These are phyloP conservation scores for Saccostrea echinata DNA, from an alignment of 1,140 invertebrate genomes.

Conservation along the genomic window DNA sequence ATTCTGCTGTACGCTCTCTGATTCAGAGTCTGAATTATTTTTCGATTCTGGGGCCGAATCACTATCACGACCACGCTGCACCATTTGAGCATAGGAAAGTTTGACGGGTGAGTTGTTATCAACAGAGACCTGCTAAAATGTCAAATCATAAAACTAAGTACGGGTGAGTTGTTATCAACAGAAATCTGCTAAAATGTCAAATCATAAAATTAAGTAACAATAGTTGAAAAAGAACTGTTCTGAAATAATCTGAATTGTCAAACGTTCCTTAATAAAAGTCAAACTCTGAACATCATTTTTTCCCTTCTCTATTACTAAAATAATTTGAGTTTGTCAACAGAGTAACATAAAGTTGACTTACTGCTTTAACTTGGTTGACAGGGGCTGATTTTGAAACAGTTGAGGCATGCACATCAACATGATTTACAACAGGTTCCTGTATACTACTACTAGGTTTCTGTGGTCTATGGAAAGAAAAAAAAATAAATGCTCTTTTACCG, in stretches of 20 bases:
- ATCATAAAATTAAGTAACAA: neutral
- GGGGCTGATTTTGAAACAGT: slow-evolving; percentile 5
- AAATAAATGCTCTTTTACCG: neutral
- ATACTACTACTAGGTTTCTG: slow-evolving; percentile 24
- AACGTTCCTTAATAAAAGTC: too few relatives aligned
- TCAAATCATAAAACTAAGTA: neutral
- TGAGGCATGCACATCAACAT: neutral
- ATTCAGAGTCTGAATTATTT: slow-evolving; percentile 57
- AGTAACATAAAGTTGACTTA: neutral
- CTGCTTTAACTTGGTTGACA: slow-evolving; percentile 24
- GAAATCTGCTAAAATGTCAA: slow-evolving; percentile 42
- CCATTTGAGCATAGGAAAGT: slow-evolving; percentile 91
- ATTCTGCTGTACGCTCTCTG: slow-evolving; percentile 43
- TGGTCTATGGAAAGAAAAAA: neutral
- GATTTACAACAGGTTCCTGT: slow-evolving; percentile 15
- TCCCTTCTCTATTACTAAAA: too few relatives aligned
- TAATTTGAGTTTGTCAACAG: neutral
- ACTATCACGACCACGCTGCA: slow-evolving; percentile 85
- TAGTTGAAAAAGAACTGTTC: too few relatives aligned
- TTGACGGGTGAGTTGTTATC: slow-evolving; percentile 75
- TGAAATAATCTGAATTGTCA: too few relatives aligned
- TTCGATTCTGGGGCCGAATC: slow-evolving; percentile 65
- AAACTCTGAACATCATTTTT: neutral
- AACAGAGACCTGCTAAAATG: slow-evolving; percentile 46
- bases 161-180: slow-evolving; percentile 63